phyloP scores from a whole-genome alignment of 2,113 vertebrate genomes.

The Indri indri region DNA sequence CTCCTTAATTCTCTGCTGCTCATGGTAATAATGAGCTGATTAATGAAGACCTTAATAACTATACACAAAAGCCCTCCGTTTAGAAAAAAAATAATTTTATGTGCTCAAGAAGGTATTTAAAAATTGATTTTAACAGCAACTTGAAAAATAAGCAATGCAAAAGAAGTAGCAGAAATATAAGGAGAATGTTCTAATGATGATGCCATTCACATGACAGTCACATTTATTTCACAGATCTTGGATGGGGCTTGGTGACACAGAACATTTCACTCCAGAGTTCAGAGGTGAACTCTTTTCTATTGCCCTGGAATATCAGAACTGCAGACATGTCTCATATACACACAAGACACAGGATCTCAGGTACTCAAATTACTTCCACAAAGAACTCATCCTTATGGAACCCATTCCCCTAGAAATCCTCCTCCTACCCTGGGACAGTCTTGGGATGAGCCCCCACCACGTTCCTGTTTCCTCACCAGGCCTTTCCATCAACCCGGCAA shows the following conservation, averaged over 20 bases:
- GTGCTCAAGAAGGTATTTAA: slow-evolving; percentile 42
- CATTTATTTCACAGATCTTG: neutral
- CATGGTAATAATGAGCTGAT: slow-evolving; percentile 30
- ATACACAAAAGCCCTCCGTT: slow-evolving; percentile 17
- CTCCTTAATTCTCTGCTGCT: slow-evolving; percentile 43
- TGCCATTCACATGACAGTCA: neutral
- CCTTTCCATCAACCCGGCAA: slow-evolving; percentile 48
- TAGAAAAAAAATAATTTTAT: neutral
- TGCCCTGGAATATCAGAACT: slow-evolving; percentile 29
- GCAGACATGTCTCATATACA: neutral
- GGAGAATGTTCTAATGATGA: neutral
- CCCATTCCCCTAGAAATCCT: slow-evolving; percentile 29
- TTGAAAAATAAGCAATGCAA: neutral
- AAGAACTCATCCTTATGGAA: slow-evolving; percentile 62
- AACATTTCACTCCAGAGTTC: slow-evolving; percentile 58
- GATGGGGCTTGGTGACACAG: slow-evolving; percentile 58
- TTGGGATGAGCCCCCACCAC: accelerated
- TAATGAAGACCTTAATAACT: slow-evolving; percentile 52
- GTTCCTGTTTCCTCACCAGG: slow-evolving; percentile 54
- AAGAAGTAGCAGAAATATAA: neutral
- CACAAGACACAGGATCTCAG: slow-evolving; percentile 50
- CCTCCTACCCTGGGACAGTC: slow-evolving; percentile 59
- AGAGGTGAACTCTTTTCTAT: slow-evolving; percentile 29
- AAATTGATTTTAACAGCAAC: slow-evolving; percentile 35
- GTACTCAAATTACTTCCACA: slow-evolving; percentile 54